Conservation (phyloP, 2,113 vertebrate genomes). For the Eira barbara region DNA sequence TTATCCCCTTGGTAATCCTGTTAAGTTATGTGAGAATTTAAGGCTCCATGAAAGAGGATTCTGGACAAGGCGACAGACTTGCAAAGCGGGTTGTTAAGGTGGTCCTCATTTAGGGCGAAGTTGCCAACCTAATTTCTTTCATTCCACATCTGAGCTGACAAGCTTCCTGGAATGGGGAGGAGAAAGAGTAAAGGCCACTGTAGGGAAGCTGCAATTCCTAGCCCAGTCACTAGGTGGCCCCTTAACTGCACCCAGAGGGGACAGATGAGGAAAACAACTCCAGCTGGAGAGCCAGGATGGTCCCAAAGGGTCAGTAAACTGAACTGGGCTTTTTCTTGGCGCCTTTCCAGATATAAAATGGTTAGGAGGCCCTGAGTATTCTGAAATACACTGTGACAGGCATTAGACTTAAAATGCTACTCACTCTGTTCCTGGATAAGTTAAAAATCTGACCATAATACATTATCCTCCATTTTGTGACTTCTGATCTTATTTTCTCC, state of each 20-base stretch:
- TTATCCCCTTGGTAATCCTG: background rate
- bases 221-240: conserved; percentile 6
- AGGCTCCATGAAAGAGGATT: background rate
- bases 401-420: background rate
- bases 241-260: background rate
- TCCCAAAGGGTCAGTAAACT: background rate
- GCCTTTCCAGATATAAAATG: background rate
- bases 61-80: background rate
- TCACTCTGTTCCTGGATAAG: background rate
- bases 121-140: background rate
- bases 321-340: background rate
- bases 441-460: background rate
- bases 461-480: conserved; percentile 18
- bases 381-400: background rate
- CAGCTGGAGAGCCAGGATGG: background rate
- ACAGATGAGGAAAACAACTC: background rate
- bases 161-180: background rate
- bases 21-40: background rate
- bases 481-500: background rate
- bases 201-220: conserved; percentile 16
- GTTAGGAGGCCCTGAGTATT: background rate
- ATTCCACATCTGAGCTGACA: background rate
- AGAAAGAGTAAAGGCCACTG: background rate
- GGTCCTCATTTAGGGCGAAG: background rate
- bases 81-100: background rate